phyloP scores from a whole-genome alignment of 1,140 invertebrate genomes.

The Drosophila auraria region DNA sequence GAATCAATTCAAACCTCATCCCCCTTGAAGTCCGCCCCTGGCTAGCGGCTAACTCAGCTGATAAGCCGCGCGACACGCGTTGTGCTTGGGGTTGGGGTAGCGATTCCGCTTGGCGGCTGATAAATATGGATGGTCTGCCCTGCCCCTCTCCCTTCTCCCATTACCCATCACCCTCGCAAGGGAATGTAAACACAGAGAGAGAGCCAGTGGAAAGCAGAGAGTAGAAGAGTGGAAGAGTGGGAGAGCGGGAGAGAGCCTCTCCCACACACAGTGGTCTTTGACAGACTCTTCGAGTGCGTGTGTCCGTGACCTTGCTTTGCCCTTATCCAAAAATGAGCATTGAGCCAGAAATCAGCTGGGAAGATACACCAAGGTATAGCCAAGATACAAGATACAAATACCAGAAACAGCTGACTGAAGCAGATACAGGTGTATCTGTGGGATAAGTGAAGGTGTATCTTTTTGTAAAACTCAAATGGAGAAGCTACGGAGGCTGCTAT shows the following conservation, averaged over 20 bases:
- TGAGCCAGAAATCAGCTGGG: slow-evolving; percentile 10
- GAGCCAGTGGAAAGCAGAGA: neutral
- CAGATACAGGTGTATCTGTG: slow-evolving; percentile 2
- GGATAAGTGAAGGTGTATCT: neutral
- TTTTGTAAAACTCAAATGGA: neutral
- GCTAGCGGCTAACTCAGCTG: neutral
- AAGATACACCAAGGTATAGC: slow-evolving; percentile 25
- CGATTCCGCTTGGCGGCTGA: slow-evolving; percentile 18
- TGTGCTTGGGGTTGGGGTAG: neutral
- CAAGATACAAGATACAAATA: slow-evolving; percentile 33
- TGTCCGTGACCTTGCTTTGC: slow-evolving; percentile 52
- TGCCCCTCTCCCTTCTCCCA: neutral
- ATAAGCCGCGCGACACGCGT: slow-evolving; percentile 14
- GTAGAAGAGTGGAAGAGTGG: neutral
- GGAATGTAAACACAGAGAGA: slow-evolving; percentile 39
- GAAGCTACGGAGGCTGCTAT: neutral
- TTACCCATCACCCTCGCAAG: neutral
- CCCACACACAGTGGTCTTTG: neutral
- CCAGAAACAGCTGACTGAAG: neutral
- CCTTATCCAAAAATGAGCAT: slow-evolving; percentile 16
- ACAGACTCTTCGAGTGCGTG: slow-evolving; percentile 19
- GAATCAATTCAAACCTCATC: too few relatives aligned
- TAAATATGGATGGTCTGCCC: slow-evolving; percentile 31
- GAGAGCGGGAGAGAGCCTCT: neutral
- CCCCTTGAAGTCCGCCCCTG: neutral